Evolutionary conservation across 2,797 vertebrate species (phyloP), one percentile per base, ranked within the genome.

Genomic region (Streptopelia turtur): DNA sequence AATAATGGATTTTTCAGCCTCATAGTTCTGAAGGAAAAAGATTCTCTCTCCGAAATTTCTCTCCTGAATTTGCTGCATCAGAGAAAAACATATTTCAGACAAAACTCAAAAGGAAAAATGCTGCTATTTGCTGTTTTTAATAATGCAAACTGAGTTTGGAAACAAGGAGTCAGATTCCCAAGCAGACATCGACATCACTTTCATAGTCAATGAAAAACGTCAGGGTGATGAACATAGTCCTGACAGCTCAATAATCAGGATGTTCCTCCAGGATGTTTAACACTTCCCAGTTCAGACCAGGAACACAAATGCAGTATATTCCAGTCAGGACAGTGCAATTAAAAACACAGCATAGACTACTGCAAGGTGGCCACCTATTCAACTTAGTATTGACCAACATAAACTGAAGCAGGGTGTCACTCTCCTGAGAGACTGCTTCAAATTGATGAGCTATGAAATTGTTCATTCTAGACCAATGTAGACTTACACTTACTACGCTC

Each of bases 1-100:
- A 94, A 95, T 93, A 95, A 95, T 27, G 71, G 63, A 91, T 94
- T 91, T 94, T 83, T 86, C 55, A 87, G 45, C 49, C 65, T 83
- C 1, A 2, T 70, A 56, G 13, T 39, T 84, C 33, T 57, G 47
- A 86, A 83, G 4, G 45, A 78, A 78, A 79, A 49, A 47, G 24
- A 83, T 24, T 66, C 27, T 69, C 12, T 71, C 16, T 64, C 28
- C 31, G 10, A 77, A 59, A 23, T 18, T 92, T 77, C 49, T 37
- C 11, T 25, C 7, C 14, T 23, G 39, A 68, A n/a, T 91, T 85
- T 13, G 59, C 23, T 30, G 15, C 50, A 81, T 11, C 16, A 45
- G 63, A 75, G 45, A 50, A 68, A 75, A 57, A 74, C 79, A 2
- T 15, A 70, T 3, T 63, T 77, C 47, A 59, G 45, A 55, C 60